Evolutionary conservation across 2,888 invertebrate genomes (phyloP), one percentile per base, ranked within the genome.

Genomic region (Mythimna albipuncta): DNA sequence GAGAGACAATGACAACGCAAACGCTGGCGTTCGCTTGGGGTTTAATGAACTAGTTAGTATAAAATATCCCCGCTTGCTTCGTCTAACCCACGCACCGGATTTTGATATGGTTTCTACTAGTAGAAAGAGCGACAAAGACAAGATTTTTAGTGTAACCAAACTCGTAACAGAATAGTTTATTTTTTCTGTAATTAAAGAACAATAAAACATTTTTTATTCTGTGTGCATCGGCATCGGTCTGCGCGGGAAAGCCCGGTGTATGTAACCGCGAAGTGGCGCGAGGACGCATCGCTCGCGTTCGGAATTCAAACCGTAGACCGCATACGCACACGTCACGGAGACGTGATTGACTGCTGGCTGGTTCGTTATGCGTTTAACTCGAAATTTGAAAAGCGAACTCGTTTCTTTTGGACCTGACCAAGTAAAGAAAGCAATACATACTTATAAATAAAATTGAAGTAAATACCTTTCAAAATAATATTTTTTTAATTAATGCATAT

Each of bases 251-350:
- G 87, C 86, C 88, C 87, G 64, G 61, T 73, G 84, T 84, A 84
- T 81, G 87, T 88, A 89, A 89, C 89, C 87, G 84, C 86, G 66
- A 91, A 88, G 88, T 91, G 87, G 93, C 90, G 89, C 93, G 93
- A 93, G 93, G 93, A 90, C 93, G 86, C 85, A 77, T 83, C 77
- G 83, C 77, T 83, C 89, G 74, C 87, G 87, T 79, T 84, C 79
- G 81, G 87, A 90, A 91, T 90, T 86, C 68, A 64, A 76, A 68
- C 68, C 19, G 67, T 65, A 79, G 67, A 72, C 78, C 77, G 81
- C 84, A 77, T 81, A 71, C 68, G 77, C 75, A 79, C 81, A 82
- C 72, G 72, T 82, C 79, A 80, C 63, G 50, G 73, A 79, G 71
- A 79, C 81, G 77, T 85, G 77, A 85, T 81, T 64, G 75, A 84